A percentile compares a stretch with the other conserved stretches of the same genome.
Conservation (phyloP, 2,888 invertebrate genomes). For the Vanessa cardui region DNA sequence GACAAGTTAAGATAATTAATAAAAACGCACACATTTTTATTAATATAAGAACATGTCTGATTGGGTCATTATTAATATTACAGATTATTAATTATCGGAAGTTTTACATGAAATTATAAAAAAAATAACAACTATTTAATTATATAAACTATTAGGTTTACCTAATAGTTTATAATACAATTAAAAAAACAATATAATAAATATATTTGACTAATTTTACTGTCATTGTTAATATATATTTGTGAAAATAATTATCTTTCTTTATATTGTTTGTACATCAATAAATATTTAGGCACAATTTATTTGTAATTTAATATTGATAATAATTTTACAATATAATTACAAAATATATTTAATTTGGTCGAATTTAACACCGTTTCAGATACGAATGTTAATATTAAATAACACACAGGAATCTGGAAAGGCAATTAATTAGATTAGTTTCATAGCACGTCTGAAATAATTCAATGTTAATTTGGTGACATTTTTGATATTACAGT, state of each 20-base stretch:
- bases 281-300: conserved; percentile 45
- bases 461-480: background rate
- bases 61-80: too few species aligned
- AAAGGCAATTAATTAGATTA: background rate
- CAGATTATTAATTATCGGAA: too few species aligned
- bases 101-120: too few species aligned
- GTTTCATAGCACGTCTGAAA: background rate
- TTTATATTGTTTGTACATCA: background rate
- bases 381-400: background rate
- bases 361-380: conserved; percentile 13
- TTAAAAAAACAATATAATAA: too few species aligned
- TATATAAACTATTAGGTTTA: too few species aligned
- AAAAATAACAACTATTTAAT: too few species aligned
- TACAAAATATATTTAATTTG: conserved; percentile 46
- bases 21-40: too few species aligned
- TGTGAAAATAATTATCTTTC: background rate
- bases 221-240: background rate
- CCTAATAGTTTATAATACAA: too few species aligned
- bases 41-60: too few species aligned
- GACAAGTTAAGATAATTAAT: too few species aligned
- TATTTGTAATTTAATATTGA: conserved; percentile 36
- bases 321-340: conserved; percentile 37
- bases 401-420: background rate
- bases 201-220: background rate
- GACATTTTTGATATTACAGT: background rate